Conservation (phyloP, 2,888 invertebrate genomes). For the Aphidoletes aphidimyza region DNA sequence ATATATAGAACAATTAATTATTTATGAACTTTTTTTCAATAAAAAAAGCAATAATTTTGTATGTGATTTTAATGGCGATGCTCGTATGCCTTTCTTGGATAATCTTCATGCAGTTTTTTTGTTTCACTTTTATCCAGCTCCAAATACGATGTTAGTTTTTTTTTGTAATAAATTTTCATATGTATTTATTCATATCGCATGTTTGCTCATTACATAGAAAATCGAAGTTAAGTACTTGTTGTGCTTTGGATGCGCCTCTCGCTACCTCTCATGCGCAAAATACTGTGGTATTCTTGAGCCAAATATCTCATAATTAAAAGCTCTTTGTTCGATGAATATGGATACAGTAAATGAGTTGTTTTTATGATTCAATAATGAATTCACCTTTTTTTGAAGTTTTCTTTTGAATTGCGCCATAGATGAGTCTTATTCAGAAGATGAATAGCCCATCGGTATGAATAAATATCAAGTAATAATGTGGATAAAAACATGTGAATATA, state of each 20-base stretch:
- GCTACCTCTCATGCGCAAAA: not conserved
- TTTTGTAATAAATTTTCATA: no score
- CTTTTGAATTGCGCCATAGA: no score
- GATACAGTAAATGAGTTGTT: not conserved
- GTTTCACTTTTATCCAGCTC: not conserved
- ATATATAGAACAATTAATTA: slow-evolving; percentile 14
- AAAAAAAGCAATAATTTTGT: not conserved
- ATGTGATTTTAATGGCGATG: not conserved
- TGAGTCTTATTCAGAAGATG: no score
- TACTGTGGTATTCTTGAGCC: not conserved
- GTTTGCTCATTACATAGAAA: not conserved
- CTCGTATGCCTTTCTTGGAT: not conserved
- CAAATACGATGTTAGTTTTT: no score
- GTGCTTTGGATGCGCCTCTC: not conserved
- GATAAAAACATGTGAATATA: not conserved
- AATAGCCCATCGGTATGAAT: not conserved
- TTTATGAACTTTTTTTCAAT: slow-evolving; percentile 6
- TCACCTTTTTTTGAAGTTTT: not conserved
- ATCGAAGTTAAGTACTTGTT: not conserved
- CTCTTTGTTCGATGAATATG: slow-evolving; percentile 6
- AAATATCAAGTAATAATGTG: slow-evolving; percentile 14
- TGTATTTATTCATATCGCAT: slow-evolving; percentile 22
- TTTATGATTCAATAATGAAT: not conserved
- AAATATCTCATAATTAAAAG: slow-evolving; percentile 34
- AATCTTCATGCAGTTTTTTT: not conserved